These are phyloP conservation scores for Lepidurus arcticus DNA, from an alignment of 1,140 invertebrate species.

Conservation along the genomic window DNA sequence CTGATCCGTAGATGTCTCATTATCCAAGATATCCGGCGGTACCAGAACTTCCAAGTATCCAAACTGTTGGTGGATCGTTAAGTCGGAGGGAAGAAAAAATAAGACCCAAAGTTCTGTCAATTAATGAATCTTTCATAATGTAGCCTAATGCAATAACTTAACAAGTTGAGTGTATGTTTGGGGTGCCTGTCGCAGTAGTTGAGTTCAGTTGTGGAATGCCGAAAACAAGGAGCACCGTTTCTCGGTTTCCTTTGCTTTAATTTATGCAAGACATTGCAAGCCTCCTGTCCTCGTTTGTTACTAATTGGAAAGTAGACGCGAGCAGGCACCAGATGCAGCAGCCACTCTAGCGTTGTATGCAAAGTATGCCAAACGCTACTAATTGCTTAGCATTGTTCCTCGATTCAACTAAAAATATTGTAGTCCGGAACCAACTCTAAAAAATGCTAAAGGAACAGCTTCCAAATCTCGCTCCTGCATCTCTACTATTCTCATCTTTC, in stretches of 20 bases:
- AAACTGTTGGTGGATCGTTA: slow-evolving; percentile 50
- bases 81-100: too few relatives aligned
- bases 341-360: neutral
- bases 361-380: slow-evolving; percentile 19
- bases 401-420: neutral
- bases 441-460: neutral
- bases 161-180: neutral
- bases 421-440: neutral
- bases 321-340: neutral
- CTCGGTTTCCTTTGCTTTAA: neutral
- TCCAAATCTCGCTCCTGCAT: neutral
- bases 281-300: neutral
- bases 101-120: too few relatives aligned
- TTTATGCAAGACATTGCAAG: slow-evolving; percentile 6
- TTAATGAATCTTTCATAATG: too few relatives aligned
- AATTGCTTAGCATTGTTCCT: slow-evolving; percentile 16
- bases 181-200: neutral
- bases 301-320: slow-evolving; percentile 4
- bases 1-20: slow-evolving; percentile 72
- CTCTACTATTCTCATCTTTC: neutral
- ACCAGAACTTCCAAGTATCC: slow-evolving; percentile 76
- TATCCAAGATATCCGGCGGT: slow-evolving; percentile 72
- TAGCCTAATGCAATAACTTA: too few relatives aligned
- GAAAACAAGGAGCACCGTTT: neutral
- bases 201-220: neutral